Conservation (phyloP, 2,113 vertebrate genomes). For the Petrocephalus zakoni region DNA sequence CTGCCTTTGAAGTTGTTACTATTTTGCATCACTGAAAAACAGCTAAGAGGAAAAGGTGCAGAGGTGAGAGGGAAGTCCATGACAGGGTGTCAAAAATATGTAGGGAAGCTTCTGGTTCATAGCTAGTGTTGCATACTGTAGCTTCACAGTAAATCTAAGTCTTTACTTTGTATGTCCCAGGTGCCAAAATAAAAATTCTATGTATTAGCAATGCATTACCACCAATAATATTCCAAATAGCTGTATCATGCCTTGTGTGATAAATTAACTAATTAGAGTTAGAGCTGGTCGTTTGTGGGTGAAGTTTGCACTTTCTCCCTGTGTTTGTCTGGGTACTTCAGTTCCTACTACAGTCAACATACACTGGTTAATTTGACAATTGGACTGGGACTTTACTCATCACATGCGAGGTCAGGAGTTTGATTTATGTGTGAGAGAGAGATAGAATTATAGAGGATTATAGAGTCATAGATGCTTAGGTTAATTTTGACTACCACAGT, state of each 20-base stretch:
- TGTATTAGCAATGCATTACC: not conserved
- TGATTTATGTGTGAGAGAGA: no score
- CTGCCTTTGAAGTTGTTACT: not conserved
- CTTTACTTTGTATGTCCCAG: slow-evolving; percentile 78
- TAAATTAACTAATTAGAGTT: not conserved
- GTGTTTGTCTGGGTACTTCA: not conserved
- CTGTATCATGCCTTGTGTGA: not conserved
- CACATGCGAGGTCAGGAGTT: no score
- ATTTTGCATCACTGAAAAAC: slow-evolving; percentile 6
- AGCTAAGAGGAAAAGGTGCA: not conserved
- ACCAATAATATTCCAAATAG: not conserved
- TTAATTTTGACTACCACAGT: no score
- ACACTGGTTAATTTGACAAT: no score
- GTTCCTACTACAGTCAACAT: not conserved
- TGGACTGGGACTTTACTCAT: no score
- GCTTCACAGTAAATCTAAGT: slow-evolving; percentile 65
- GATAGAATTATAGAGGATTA: no score
- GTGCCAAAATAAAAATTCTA: not conserved
- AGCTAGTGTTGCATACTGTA: slow-evolving; percentile 90
- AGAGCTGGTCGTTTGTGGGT: not conserved
- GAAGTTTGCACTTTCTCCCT: not conserved
- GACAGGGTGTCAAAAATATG: slow-evolving; percentile 86
- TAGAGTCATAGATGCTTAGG: no score
- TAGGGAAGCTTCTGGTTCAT: slow-evolving; percentile 79
- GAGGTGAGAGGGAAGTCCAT: slow-evolving; percentile 71